Evolutionary conservation across 2,888 invertebrate genomes (phyloP).

Genomic region (Euphydryas editha): DNA sequence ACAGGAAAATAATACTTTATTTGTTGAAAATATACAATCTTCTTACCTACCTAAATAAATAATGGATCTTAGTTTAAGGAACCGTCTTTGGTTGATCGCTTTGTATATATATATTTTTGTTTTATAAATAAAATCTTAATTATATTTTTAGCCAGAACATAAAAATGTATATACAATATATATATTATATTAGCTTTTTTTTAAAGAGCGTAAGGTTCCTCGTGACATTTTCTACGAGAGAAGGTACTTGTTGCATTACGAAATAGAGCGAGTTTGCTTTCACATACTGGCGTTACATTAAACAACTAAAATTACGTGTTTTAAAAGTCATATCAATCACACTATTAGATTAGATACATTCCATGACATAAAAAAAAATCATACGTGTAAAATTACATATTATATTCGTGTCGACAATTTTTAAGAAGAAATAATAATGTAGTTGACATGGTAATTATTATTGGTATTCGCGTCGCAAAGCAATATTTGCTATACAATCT

Average conservation of each 20-base stretch:
- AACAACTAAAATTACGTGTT: slow-evolving; percentile 1
- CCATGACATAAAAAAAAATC: slow-evolving; percentile 2
- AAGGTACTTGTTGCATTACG: slow-evolving; percentile 31
- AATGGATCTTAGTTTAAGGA: no score
- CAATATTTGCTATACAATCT: no score
- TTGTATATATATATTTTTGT: not conserved
- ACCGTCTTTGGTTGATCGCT: no score
- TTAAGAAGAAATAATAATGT: slow-evolving; percentile 22
- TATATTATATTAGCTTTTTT: not conserved
- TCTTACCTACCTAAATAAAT: no score
- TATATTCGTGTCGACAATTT: slow-evolving; percentile 15
- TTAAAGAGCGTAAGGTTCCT: slow-evolving; percentile 3
- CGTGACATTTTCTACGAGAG: slow-evolving; percentile 3
- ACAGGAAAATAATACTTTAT: no score
- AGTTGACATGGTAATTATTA: slow-evolving; percentile 18
- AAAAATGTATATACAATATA: no score
- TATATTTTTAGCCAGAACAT: not conserved
- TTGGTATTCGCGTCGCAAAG: slow-evolving; percentile 39
- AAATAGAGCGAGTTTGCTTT: slow-evolving; percentile 31
- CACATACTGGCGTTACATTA: slow-evolving; percentile 28
- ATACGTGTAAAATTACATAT: not conserved
- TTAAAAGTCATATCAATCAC: not conserved
- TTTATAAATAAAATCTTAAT: not conserved
- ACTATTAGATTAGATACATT: slow-evolving; percentile 1
- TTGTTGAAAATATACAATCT: no score